Conservation (phyloP, 2,888 invertebrate species). For the Fissipunctia ypsillon region DNA sequence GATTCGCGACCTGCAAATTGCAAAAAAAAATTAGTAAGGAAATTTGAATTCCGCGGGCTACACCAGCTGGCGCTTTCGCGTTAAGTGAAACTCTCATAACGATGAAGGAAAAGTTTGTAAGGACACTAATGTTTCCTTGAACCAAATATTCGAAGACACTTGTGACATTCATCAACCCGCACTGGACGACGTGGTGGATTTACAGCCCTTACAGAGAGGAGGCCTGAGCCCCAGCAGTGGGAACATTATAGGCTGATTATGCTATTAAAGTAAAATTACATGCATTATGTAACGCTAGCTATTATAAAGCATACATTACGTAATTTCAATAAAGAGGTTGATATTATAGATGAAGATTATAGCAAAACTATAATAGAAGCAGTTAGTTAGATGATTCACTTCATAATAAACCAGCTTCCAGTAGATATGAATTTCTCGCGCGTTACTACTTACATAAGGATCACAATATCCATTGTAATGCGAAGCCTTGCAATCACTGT, state of each 20-base stretch:
- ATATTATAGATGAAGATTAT: slow-evolving; percentile 1
- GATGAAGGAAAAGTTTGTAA: background rate
- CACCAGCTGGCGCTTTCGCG: no score
- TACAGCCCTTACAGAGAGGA: background rate
- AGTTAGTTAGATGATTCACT: slow-evolving; percentile 29
- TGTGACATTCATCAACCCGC: background rate
- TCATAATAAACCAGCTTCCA: slow-evolving; percentile 21
- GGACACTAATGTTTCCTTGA: background rate
- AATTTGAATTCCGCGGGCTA: no score
- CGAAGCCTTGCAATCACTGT: slow-evolving; percentile 32
- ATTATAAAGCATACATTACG: slow-evolving; percentile 3
- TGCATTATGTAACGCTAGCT: slow-evolving; percentile 2
- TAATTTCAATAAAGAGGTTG: slow-evolving; percentile 15
- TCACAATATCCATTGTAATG: slow-evolving; percentile 33
- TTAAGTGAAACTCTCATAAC: background rate
- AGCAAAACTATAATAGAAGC: slow-evolving; percentile 5
- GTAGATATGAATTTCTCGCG: slow-evolving; percentile 30
- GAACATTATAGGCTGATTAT: background rate
- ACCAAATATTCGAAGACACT: background rate
- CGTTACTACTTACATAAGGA: slow-evolving; percentile 25
- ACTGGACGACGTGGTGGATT: background rate
- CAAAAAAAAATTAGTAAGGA: no score
- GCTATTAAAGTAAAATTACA: background rate
- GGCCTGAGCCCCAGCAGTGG: background rate
- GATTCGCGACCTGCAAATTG: no score